Conservation (phyloP, 2,113 vertebrate genomes). For the Vulpes vulpes region DNA sequence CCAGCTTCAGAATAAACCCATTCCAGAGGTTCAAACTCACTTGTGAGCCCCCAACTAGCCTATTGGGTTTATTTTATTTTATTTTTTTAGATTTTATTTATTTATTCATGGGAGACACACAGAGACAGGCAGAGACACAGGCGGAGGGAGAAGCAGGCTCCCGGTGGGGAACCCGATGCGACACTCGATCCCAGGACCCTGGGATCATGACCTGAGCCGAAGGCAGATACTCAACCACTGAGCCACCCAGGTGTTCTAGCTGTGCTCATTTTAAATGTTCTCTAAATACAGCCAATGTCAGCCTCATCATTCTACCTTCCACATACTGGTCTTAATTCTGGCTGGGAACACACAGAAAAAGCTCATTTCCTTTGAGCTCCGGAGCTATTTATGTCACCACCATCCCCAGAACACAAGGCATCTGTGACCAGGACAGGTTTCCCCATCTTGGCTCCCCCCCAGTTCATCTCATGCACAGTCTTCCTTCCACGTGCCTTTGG, state of each 20-base stretch:
- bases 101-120: no score
- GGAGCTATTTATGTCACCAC: rapidly evolving
- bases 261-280: not conserved
- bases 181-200: no score
- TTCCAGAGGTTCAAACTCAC: not conserved
- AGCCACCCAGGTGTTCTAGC: no score
- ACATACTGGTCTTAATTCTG: not conserved
- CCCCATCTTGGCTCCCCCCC: not conserved
- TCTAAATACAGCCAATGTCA: not conserved
- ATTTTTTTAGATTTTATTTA: no score
- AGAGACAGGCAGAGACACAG: no score
- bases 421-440: not conserved
- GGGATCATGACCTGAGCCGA: no score
- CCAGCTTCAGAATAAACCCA: not conserved
- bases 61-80: not conserved
- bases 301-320: not conserved
- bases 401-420: not conserved
- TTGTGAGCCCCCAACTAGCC: rapidly evolving
- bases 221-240: no score
- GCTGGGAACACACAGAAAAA: not conserved
- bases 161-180: no score
- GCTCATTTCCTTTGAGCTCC: not conserved
- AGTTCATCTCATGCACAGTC: not conserved
- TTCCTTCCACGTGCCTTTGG: rapidly evolving
- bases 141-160: no score